These are phyloP conservation scores for Gymnocheta viridis DNA, from an alignment of 2,888 invertebrate species.

Conservation along the genomic window DNA sequence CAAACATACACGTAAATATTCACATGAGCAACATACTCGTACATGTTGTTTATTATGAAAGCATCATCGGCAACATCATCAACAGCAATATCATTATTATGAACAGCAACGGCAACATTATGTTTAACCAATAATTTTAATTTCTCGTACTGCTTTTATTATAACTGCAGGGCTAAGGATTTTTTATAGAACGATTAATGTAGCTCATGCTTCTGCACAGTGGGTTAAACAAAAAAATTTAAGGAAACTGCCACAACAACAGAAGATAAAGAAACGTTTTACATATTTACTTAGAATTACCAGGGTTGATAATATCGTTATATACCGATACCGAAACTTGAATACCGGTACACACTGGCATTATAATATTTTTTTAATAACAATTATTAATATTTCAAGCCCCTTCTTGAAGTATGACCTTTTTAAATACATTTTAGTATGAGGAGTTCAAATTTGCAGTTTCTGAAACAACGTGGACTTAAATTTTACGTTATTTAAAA, in stretches of 20 bases:
- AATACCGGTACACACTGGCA: too few species aligned
- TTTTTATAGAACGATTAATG: not conserved
- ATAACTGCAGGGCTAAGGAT: conserved; percentile 61
- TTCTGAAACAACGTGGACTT: too few species aligned
- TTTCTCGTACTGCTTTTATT: conserved; percentile 56
- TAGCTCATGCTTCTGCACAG: not conserved
- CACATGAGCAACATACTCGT: conserved; percentile 42
- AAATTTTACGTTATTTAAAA: too few species aligned
- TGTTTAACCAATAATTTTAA: conserved; percentile 54
- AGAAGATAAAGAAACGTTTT: not conserved
- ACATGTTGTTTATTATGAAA: conserved; percentile 65
- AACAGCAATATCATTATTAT: conserved; percentile 23
- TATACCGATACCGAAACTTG: too few species aligned
- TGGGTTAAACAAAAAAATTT: not conserved
- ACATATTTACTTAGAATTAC: not conserved
- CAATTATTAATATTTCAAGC: too few species aligned
- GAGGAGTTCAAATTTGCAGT: too few species aligned
- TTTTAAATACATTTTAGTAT: too few species aligned
- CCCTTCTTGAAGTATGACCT: too few species aligned
- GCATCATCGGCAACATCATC: conserved; percentile 54
- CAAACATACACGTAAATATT: conserved; percentile 26
- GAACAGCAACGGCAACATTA: conserved; percentile 25
- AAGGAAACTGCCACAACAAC: not conserved
- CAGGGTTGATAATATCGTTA: too few species aligned
- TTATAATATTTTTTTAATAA: too few species aligned